Conservation (phyloP, 92 coral and sea anemone genomes). For the Epizoanthus fatuus region DNA sequence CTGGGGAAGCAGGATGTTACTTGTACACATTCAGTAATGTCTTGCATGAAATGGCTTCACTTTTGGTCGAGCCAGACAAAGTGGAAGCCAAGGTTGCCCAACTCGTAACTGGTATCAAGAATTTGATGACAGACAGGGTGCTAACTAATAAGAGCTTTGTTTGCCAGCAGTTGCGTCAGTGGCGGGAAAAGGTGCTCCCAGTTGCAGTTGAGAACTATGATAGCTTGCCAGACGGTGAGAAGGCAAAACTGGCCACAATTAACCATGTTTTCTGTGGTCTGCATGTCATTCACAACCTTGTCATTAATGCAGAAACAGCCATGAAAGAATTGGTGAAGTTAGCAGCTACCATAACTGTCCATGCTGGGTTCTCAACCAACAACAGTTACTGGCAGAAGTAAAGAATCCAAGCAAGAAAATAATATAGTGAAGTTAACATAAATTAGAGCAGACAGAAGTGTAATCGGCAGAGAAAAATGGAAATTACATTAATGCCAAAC, state of each 20-base stretch:
- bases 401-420: too few relatives aligned
- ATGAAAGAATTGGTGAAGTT: slow-evolving; percentile 9
- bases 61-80: too few relatives aligned
- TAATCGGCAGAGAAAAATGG: too few relatives aligned
- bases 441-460: too few relatives aligned
- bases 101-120: background rate
- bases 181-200: too few relatives aligned
- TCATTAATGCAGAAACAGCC: background rate
- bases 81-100: too few relatives aligned
- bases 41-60: background rate
- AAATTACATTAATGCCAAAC: too few relatives aligned
- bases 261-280: background rate
- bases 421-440: too few relatives aligned
- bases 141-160: too few relatives aligned
- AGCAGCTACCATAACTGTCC: background rate
- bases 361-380: background rate
- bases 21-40: background rate
- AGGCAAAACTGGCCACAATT: background rate
- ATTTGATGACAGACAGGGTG: background rate
- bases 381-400: background rate
- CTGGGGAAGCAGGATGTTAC: background rate
- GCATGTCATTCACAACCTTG: background rate
- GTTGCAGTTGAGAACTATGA: too few relatives aligned
- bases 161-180: too few relatives aligned
- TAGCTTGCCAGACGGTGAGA: background rate